phyloP scores from a whole-genome alignment of 2,888 invertebrate genomes.

The Drosophila emarginata region DNA sequence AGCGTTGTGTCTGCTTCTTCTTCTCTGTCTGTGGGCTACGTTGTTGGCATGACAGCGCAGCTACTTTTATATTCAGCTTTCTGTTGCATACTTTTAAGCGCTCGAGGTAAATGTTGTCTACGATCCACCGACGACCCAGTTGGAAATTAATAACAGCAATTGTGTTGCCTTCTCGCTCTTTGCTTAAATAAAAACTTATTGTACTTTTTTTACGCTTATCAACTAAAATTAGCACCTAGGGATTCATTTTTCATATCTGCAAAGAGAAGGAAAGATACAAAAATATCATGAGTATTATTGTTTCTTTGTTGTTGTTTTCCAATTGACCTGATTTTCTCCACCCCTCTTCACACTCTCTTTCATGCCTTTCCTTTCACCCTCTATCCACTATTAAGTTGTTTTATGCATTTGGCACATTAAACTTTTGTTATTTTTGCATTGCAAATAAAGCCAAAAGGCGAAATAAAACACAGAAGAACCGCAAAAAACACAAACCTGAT shows the following conservation, averaged over 20 bases:
- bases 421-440: slow-evolving; percentile 40
- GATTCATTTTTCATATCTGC: slow-evolving; percentile 81
- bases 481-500: slow-evolving; percentile 21
- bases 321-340: slow-evolving; percentile 46
- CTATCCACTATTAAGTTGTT: slow-evolving; percentile 6
- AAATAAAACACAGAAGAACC: slow-evolving; percentile 33
- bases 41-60: slow-evolving; percentile 44
- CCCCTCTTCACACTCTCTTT: background rate
- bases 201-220: slow-evolving; percentile 77
- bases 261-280: slow-evolving; percentile 53
- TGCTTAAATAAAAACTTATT: slow-evolving; percentile 50
- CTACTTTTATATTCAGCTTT: slow-evolving; percentile 28
- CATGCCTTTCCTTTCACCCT: background rate
- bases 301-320: slow-evolving; percentile 19
- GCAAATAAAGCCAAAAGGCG: slow-evolving; percentile 23
- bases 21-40: slow-evolving; percentile 50
- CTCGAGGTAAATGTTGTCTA: slow-evolving; percentile 39
- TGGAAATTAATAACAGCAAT: slow-evolving; percentile 19
- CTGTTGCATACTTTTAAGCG: slow-evolving; percentile 67
- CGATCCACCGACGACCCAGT: slow-evolving; percentile 45
- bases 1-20: slow-evolving; percentile 13
- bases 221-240: slow-evolving; percentile 82
- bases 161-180: slow-evolving; percentile 9
- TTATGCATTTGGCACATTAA: slow-evolving; percentile 69
- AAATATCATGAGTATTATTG: slow-evolving; percentile 19